phyloP scores from a whole-genome alignment of 2,113 vertebrate genomes.

The Cairina moschata region DNA sequence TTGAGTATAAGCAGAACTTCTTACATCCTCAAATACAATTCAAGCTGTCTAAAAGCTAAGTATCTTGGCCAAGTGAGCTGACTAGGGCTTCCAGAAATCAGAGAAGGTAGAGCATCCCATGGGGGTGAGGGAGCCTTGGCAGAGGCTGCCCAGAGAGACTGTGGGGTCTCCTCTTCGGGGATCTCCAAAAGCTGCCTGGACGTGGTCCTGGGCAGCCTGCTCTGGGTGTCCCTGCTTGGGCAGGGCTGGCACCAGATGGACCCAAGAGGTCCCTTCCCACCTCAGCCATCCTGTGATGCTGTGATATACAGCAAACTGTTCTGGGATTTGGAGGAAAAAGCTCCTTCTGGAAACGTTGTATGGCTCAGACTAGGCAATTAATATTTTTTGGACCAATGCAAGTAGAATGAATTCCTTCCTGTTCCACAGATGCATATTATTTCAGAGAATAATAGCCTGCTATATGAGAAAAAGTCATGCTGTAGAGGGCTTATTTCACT shows the following conservation, averaged over 20 bases:
- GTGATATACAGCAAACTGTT: not conserved
- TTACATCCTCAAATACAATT: not conserved
- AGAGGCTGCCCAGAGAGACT: not conserved
- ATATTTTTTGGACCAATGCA: not conserved
- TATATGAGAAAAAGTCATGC: not conserved
- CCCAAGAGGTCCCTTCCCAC: not conserved
- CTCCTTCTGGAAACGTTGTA: not conserved
- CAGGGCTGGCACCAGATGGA: not conserved
- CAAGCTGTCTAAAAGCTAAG: not conserved
- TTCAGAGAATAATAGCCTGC: slow-evolving; percentile 17
- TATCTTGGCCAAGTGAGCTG: not conserved
- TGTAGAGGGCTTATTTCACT: not conserved
- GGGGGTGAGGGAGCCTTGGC: not conserved
- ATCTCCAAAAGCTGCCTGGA: not conserved
- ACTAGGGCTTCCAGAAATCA: not conserved
- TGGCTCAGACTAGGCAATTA: not conserved
- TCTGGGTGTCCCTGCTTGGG: not conserved
- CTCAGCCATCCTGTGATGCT: not conserved
- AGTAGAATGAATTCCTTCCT: slow-evolving; percentile 14
- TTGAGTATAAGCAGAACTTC: not conserved
- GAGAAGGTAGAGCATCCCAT: not conserved
- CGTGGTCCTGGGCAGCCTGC: not conserved
- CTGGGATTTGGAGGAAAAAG: not conserved
- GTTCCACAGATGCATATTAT: not conserved
- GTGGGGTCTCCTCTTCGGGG: not conserved